phyloP scores from a whole-genome alignment of 2,797 vertebrate species.

The Pseudochromis fuscus region DNA sequence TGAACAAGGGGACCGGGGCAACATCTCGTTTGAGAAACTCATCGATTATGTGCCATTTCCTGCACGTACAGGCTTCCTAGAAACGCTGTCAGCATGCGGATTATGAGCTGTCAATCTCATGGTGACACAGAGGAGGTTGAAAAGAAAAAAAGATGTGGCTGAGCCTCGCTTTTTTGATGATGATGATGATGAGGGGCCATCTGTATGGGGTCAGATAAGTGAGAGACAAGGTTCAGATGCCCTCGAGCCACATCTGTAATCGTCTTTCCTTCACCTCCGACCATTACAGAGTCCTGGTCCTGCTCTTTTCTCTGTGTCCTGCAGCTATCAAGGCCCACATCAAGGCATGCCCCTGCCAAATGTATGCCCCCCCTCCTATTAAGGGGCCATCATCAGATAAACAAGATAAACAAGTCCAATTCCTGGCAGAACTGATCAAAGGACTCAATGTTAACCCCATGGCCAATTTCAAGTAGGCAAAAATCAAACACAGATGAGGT shows the following conservation, averaged over 20 bases:
- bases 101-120: slow-evolving; percentile 62
- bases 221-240: slow-evolving; percentile 77
- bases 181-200: slow-evolving; percentile 62
- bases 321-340: slow-evolving; percentile 80
- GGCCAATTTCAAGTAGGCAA: slow-evolving; percentile 82
- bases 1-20: slow-evolving; percentile 38
- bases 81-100: slow-evolving; percentile 40
- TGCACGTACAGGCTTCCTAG: slow-evolving; percentile 41
- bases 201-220: slow-evolving; percentile 77
- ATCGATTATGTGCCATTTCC: slow-evolving; percentile 67
- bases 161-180: slow-evolving; percentile 50
- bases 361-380: slow-evolving; percentile 79
- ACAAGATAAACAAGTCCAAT: slow-evolving; percentile 87
- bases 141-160: slow-evolving; percentile 37
- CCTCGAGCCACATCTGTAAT: slow-evolving; percentile 82
- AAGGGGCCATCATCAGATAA: slow-evolving; percentile 86
- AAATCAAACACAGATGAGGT: slow-evolving; percentile 86
- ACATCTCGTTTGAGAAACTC: slow-evolving; percentile 57
- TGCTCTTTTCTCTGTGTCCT: slow-evolving; percentile 74
- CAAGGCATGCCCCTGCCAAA: slow-evolving; percentile 80
- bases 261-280: slow-evolving; percentile 81
- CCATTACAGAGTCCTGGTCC: slow-evolving; percentile 72
- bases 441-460: slow-evolving; percentile 78
- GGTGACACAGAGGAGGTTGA: slow-evolving; percentile 26
- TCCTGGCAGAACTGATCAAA: slow-evolving; percentile 86